Evolutionary conservation across 2,888 invertebrate genomes (phyloP).

Genomic region (Pachycephus smyrnensis): DNA sequence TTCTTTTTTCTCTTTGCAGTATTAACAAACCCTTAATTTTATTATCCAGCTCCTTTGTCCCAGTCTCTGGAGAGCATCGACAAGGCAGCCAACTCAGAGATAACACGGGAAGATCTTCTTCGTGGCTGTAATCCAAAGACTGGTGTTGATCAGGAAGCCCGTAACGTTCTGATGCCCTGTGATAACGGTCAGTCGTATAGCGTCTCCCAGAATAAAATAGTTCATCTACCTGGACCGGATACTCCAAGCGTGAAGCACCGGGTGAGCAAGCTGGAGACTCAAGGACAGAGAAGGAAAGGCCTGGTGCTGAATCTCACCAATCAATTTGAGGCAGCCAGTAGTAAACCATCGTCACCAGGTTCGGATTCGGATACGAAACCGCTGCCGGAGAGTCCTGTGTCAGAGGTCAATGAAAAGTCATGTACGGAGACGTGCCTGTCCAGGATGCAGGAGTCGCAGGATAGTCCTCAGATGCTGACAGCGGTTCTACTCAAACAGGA

Average conservation of each 20-base stretch:
- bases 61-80: conserved; percentile 77
- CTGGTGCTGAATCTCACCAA: conserved; percentile 71
- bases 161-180: conserved; percentile 86
- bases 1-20: conserved; percentile 22
- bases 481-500: conserved; percentile 69
- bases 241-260: conserved; percentile 71
- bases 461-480: background rate
- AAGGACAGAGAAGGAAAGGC: conserved; percentile 66
- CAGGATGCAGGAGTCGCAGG: background rate
- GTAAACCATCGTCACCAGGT: conserved; percentile 63
- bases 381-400: conserved; percentile 17
- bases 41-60: conserved; percentile 70
- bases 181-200: conserved; percentile 89
- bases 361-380: conserved; percentile 40
- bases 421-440: conserved; percentile 11
- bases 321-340: conserved; percentile 69
- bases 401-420: conserved; percentile 27
- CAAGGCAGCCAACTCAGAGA: conserved; percentile 55
- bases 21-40: background rate
- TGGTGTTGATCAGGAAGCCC: conserved; percentile 71
- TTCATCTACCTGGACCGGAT: conserved; percentile 79
- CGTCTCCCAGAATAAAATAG: conserved; percentile 91
- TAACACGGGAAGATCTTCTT: conserved; percentile 60
- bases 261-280: conserved; percentile 79
- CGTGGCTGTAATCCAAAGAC: conserved; percentile 63